phyloP scores from a whole-genome alignment of 2,797 vertebrate species.

The Etheostoma perlongum region DNA sequence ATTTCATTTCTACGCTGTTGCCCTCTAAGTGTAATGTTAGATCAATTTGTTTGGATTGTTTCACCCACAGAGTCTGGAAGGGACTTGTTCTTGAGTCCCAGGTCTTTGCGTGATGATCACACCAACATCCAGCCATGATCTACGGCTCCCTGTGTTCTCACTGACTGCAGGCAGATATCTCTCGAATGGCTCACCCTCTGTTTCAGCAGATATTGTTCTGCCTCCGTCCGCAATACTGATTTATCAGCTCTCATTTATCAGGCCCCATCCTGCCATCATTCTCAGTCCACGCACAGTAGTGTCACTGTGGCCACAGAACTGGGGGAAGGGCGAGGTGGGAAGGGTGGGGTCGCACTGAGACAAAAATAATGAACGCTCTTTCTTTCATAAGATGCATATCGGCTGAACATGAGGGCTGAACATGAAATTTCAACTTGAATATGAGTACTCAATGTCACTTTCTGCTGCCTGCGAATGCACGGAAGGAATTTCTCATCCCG shows the following conservation, averaged over 20 bases:
- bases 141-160: constrained; percentile 58
- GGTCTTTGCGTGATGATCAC: background rate
- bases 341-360: constrained; percentile 15
- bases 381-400: constrained; percentile 73
- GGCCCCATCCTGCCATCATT: constrained; percentile 68
- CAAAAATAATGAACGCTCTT: constrained; percentile 62
- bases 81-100: constrained; percentile 34
- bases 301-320: constrained; percentile 56
- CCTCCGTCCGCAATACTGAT: constrained; percentile 68
- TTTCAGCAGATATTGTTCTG: constrained; percentile 77
- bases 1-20: constrained; percentile 58
- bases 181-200: constrained; percentile 57
- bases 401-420: constrained; percentile 61
- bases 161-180: constrained; percentile 63
- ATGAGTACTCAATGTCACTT: constrained; percentile 73
- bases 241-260: constrained; percentile 78
- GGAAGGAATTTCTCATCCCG: constrained; percentile 67
- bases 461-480: constrained; percentile 38
- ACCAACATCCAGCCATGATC: constrained; percentile 58
- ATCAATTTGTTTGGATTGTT: constrained; percentile 63
- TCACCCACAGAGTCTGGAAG: constrained; percentile 19
- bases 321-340: background rate
- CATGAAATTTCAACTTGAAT: constrained; percentile 66
- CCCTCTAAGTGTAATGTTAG: constrained; percentile 57
- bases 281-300: constrained; percentile 57